Evolutionary conservation across 2,888 invertebrate genomes (phyloP).

Genomic region (Polydesmus complanatus): DNA sequence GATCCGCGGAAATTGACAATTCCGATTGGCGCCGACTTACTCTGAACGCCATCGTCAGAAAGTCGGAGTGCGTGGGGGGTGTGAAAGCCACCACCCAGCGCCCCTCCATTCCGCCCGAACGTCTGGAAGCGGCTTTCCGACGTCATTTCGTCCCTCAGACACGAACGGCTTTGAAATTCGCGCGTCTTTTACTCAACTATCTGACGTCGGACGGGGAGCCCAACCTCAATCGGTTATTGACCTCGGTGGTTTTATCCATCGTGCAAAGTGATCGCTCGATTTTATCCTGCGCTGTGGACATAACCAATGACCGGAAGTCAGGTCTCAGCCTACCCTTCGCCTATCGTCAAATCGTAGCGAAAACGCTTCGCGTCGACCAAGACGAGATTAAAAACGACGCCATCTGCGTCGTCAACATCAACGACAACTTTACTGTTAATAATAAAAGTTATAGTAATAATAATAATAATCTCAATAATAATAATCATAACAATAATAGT

Average conservation of each 20-base stretch:
- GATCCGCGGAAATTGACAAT: background rate
- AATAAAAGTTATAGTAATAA: background rate
- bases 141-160: background rate
- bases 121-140: background rate
- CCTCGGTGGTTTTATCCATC: background rate
- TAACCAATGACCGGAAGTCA: background rate
- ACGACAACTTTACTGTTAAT: background rate
- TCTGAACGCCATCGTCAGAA: background rate
- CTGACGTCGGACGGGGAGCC: background rate
- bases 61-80: background rate
- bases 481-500: background rate
- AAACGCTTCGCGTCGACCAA: background rate
- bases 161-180: background rate
- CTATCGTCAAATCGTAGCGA: background rate
- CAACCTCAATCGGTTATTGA: background rate
- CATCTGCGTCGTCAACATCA: background rate
- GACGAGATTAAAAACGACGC: too few species aligned
- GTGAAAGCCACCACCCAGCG: background rate
- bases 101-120: background rate
- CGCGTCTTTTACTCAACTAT: background rate
- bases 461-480: background rate
- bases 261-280: background rate
- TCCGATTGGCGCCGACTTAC: background rate
- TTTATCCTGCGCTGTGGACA: background rate
- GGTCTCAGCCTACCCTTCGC: background rate